Evolutionary conservation across 2,113 vertebrate genomes (phyloP), one percentile per base, ranked within the genome.

Genomic region (Saguinus midas): DNA sequence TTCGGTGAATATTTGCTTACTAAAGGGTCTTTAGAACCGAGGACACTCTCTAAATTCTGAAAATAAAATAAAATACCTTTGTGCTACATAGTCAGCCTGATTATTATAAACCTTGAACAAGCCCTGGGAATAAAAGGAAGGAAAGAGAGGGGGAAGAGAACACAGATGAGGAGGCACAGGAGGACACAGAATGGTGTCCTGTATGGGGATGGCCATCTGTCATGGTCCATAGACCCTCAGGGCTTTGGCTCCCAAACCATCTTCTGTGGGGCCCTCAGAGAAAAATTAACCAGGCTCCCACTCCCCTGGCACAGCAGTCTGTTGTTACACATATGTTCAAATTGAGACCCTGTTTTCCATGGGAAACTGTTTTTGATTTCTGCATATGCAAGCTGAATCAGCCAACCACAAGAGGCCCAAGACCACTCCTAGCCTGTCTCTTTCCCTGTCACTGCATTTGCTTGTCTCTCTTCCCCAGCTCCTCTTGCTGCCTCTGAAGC

Each of bases 211-310:
- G 80, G 73, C 90, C 98, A 86, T 97, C 95, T 97, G 90, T 93
- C 66, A 66, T 1, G 17, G 91, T 78, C 93, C 43, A 27, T 40
- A 93, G 93, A 23, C 86, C 96, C 96, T 55, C 80, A 10, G 84
- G 97, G 96, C 79, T 87, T 96, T 96, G 95, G 96, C 91, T 96
- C 52, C 93, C 80, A 95, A 88, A 55, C n/a, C 81, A 6, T 91
- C 57, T 79, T 90, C 89, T 73, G 80, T 87, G 87, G 89, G 80
- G 25, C 81, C 93, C 64, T 84, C 0, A 6, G 97, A 43, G 64
- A 93, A 57, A 91, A 93, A 96, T 96, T 87, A 95, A 61, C 32
- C 86, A 85, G 87, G 21, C 84, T 48, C 35, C 20, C 58, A 45
- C 27, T 79, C 84, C 93, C 43, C 35, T n/a, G 78, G 45, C 32